These are phyloP conservation scores for Nephrotoma guestfalica DNA, from an alignment of 2,888 invertebrate genomes.

Conservation along the genomic window DNA sequence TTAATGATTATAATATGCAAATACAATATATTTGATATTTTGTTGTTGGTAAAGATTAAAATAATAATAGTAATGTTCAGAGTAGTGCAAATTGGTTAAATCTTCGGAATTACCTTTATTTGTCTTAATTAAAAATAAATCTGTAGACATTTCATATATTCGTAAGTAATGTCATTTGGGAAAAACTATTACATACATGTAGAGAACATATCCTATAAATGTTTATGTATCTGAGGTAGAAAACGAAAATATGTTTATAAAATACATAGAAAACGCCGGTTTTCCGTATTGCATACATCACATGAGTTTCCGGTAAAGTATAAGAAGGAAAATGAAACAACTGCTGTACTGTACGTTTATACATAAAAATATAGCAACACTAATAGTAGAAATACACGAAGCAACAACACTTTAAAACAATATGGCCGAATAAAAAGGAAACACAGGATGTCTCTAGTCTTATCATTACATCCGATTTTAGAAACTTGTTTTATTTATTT, in stretches of 20 bases:
- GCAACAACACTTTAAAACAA: neutral
- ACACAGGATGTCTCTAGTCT: conserved; percentile 3
- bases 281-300: conserved; percentile 8
- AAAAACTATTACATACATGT: neutral
- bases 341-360: neutral
- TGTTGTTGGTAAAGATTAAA: too few relatives aligned
- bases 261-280: conserved; percentile 4
- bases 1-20: too few relatives aligned
- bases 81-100: neutral
- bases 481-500: conserved; percentile 2
- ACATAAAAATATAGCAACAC: neutral
- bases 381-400: neutral
- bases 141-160: neutral
- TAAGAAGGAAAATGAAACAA: neutral
- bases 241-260: neutral
- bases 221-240: neutral
- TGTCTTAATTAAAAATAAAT: neutral
- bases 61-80: neutral
- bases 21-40: too few relatives aligned
- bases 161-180: neutral
- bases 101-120: neutral
- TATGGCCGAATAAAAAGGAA: neutral
- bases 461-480: neutral
- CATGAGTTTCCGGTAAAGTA: neutral
- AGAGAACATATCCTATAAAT: neutral